These are phyloP conservation scores for Lycia hirtaria DNA, from an alignment of 2,888 invertebrate genomes.

Conservation along the genomic window DNA sequence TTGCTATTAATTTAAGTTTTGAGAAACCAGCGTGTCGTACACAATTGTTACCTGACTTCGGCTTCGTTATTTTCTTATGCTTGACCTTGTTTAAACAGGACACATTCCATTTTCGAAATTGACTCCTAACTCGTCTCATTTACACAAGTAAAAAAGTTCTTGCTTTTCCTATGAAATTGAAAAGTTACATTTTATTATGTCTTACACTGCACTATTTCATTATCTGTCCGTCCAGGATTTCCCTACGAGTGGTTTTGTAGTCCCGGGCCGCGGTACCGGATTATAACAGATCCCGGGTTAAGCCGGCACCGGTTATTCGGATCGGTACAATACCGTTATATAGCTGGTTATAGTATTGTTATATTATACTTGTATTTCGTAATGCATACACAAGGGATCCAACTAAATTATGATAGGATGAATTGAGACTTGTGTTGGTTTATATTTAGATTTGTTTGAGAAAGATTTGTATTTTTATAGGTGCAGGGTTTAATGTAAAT, in stretches of 20 bases:
- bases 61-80: too few relatives aligned
- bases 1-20: too few relatives aligned
- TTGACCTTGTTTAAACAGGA: too few relatives aligned
- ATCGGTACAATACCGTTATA: conserved; percentile 1
- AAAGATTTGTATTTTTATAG: too few relatives aligned
- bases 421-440: neutral
- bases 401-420: neutral
- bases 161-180: too few relatives aligned
- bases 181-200: neutral
- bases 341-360: conserved; percentile 5
- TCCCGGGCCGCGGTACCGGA: conserved; percentile 20
- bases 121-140: too few relatives aligned
- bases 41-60: too few relatives aligned
- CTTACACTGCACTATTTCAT: conserved; percentile 29
- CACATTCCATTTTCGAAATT: too few relatives aligned
- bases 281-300: conserved; percentile 22
- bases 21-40: too few relatives aligned
- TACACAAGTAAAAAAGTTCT: too few relatives aligned
- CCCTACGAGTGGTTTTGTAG: conserved; percentile 25
- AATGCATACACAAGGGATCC: conserved; percentile 4
- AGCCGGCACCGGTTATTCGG: conserved; percentile 17
- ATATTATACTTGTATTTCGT: conserved; percentile 3
- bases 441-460: neutral
- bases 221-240: conserved; percentile 29
- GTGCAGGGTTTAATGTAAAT: too few relatives aligned